Percentiles rank a stretch among this genome's conserved stretches.
Evolutionary conservation across 2,888 invertebrate genomes (phyloP).

Genomic region (Tridacna crocea): DNA sequence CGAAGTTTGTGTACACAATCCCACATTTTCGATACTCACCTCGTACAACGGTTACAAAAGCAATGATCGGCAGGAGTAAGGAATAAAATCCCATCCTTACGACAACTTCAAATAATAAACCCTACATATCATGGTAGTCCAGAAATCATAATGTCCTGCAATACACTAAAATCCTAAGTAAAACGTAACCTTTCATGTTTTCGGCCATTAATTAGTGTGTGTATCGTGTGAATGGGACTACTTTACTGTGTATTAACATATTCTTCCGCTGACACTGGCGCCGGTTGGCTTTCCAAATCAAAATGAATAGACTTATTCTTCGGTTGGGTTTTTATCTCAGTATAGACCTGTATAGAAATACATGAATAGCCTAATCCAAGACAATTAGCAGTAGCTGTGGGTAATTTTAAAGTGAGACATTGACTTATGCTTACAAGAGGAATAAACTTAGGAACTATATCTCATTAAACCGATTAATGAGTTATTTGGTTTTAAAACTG

Average conservation of each 20-base stretch:
- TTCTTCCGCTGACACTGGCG: slow-evolving; percentile 52
- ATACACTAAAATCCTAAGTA: slow-evolving; percentile 50
- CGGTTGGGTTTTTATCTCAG: too few relatives aligned
- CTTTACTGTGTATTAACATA: slow-evolving; percentile 35
- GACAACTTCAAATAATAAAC: slow-evolving; percentile 45
- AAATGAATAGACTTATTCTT: background rate
- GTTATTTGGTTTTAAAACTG: too few relatives aligned
- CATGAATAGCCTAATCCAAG: too few relatives aligned
- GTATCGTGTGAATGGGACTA: slow-evolving; percentile 57
- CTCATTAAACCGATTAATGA: too few relatives aligned
- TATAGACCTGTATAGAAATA: too few relatives aligned
- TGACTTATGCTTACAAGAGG: too few relatives aligned
- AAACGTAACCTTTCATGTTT: slow-evolving; percentile 48
- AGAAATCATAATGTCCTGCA: slow-evolving; percentile 18
- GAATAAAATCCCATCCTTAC: slow-evolving; percentile 65
- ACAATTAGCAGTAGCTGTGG: too few relatives aligned
- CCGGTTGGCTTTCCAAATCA: background rate
- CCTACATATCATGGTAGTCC: slow-evolving; percentile 48
- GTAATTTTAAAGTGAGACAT: too few relatives aligned
- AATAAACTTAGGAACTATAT: too few relatives aligned
- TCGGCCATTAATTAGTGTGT: slow-evolving; percentile 59
- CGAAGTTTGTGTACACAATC: slow-evolving; percentile 36
- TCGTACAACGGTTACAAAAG: slow-evolving; percentile 44
- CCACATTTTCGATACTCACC: slow-evolving; percentile 47
- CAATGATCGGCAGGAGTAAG: slow-evolving; percentile 52